Evolutionary conservation across 1,140 invertebrate genomes (phyloP), one percentile per base, ranked within the genome.

Genomic region (Drosophila ogumai): DNA sequence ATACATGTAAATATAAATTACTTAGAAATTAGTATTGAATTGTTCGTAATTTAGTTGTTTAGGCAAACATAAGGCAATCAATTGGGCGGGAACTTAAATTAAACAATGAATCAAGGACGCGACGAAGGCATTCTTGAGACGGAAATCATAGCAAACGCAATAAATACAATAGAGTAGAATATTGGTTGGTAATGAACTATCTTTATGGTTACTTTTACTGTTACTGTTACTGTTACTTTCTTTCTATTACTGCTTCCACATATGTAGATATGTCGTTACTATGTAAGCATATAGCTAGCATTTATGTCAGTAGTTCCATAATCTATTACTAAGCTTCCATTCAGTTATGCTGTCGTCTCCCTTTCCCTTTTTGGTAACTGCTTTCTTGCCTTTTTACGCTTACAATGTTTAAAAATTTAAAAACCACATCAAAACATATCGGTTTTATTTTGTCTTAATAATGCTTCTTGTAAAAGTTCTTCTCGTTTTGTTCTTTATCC

Each of bases 361-460:
- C 31, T 40, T 25, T 60, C 54, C 49, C 6, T 75, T 88, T 90
- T 90, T 90, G 86, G 86, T 90, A 82, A 79, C 81, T 78, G 85
- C 84, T 88, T 82, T 67, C 56, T 36, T 86, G 74, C 82, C 79
- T 71, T 85, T 82, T 77, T 79, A 69, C 58, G 75, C 82, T 86
- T 90, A 82, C 75, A 79, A 72, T 82, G 65, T 78, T 76, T 63
- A 78, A 90, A 81, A 91, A 78, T 77, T 69, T 86, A 80, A 86
- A 90, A 87, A 88, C 84, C 84, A 87, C 84, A 78, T 87, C 84
- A 87, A 87, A 87, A 87, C 84, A 87, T 87, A 88, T 88, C 81
- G 86, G 58, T 63, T 90, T 68, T 75, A 36, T 69, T 49, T 50
- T 65, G 54, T 60, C 41, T 74, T 78, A 59, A 77, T 59, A 60